Percentiles rank a stretch among this genome's conserved stretches.
Conservation (phyloP, 2,113 vertebrate genomes). For the Dasypus novemcinctus region DNA sequence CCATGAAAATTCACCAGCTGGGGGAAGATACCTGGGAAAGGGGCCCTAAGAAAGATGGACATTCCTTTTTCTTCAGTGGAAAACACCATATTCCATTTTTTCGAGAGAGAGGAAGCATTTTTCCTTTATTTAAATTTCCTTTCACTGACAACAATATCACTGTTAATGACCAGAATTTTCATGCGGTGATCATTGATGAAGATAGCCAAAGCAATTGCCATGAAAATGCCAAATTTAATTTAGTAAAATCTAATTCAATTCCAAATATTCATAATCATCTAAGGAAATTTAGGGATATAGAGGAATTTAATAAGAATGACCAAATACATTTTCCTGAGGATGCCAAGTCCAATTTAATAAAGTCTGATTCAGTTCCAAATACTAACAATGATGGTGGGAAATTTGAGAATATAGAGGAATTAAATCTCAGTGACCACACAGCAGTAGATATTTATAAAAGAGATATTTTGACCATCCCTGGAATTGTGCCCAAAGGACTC, state of each 20-base stretch:
- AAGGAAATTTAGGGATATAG: conserved; percentile 35
- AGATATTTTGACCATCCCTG: conserved; percentile 8
- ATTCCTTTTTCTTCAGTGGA: conserved; percentile 79
- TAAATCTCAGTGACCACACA: conserved; percentile 14
- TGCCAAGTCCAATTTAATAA: conserved; percentile 41
- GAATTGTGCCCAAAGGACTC: conserved; percentile 27
- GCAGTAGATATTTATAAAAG: conserved; percentile 33
- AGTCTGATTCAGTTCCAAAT: conserved; percentile 67
- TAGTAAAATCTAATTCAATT: conserved; percentile 72
- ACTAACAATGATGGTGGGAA: conserved; percentile 47
- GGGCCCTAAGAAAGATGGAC: conserved; percentile 72
- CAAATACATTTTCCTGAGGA: conserved; percentile 54
- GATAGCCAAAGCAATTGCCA: conserved; percentile 49
- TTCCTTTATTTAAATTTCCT: conserved; percentile 87
- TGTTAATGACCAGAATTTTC: conserved; percentile 66
- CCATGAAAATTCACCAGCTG: conserved; percentile 78
- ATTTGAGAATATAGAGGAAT: neutral
- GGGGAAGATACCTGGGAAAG: conserved; percentile 80
- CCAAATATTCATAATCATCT: conserved; percentile 59
- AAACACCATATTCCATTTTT: conserved; percentile 85
- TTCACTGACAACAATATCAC: conserved; percentile 82
- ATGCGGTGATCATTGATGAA: conserved; percentile 48
- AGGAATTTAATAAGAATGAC: conserved; percentile 30
- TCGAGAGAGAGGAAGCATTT: conserved; percentile 79
- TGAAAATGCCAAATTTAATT: conserved; percentile 40